Percentiles rank a stretch among this genome's conserved stretches.
Evolutionary conservation across 2,113 vertebrate genomes (phyloP).

Genomic region (Calyptommatus sinebrachiatus): DNA sequence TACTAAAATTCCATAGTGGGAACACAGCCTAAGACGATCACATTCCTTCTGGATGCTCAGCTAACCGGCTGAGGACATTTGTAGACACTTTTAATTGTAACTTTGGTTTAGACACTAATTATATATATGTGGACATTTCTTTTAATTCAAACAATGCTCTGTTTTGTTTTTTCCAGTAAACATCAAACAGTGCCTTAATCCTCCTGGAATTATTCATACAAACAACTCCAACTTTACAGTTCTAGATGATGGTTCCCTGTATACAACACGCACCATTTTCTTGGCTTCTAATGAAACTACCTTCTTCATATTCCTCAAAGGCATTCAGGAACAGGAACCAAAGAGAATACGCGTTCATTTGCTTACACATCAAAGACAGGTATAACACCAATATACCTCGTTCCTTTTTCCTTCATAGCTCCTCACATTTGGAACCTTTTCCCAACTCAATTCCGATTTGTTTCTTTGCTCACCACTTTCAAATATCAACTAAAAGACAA

Average conservation of each 20-base stretch:
- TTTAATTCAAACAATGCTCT: conserved; percentile 21
- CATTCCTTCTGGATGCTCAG: not conserved
- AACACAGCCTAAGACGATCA: too few species aligned
- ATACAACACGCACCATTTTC: conserved; percentile 64
- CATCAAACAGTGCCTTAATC: conserved; percentile 65
- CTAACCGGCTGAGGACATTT: too few species aligned
- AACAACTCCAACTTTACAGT: conserved; percentile 68
- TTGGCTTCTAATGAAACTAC: conserved; percentile 65
- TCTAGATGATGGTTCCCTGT: conserved; percentile 72
- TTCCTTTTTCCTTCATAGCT: not conserved
- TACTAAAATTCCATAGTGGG: too few species aligned
- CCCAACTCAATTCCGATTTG: too few species aligned
- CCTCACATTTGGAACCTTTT: not conserved
- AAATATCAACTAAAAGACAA: too few species aligned
- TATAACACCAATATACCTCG: conserved; percentile 43
- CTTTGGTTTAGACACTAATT: not conserved
- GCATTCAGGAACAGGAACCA: conserved; percentile 42
- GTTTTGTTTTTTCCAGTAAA: conserved; percentile 65
- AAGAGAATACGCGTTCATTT: conserved; percentile 72
- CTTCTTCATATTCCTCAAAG: conserved; percentile 72
- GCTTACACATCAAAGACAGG: conserved; percentile 61
- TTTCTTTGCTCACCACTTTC: too few species aligned
- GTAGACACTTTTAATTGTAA: not conserved
- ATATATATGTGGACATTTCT: not conserved
- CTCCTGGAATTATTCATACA: conserved; percentile 54